Evolutionary conservation across 2,113 vertebrate species (phyloP), one percentile per base, ranked within the genome.

Genomic region (Epinephelus lanceolatus): DNA sequence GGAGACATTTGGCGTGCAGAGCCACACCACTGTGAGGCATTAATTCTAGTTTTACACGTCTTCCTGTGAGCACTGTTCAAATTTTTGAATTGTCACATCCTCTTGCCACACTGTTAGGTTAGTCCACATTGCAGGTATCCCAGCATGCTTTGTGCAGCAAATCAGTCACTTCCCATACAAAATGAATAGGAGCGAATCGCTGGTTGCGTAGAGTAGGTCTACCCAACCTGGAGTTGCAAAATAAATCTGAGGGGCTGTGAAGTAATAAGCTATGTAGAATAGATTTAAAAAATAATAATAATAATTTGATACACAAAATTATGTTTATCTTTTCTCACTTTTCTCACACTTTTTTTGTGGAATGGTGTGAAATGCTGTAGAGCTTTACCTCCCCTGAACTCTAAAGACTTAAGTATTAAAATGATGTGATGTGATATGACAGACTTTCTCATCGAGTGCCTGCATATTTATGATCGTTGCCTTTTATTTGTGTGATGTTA

Each of bases 401-500:
- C n/a, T 11, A 25, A 14, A 55, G 57, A 67, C 14, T 45, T 12
- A 45, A 45, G 42, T 10, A 45, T 45, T 59, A 25, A 25, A 61
- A 17, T 11, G 17, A 55, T 17, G 42, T 23, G 8, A 57, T 17
- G 49, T 72, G 59, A 63, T 57, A 3, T 51, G 68, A 83, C 47
- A 59, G 25, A 61, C 47, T 65, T 67, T 76, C 30, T 80, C 45
- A 17, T 52, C 21, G 14, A 33, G 77, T 76, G 49, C 63, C 10
- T 60, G 59, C 55, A 76, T 73, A 72, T 83, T 85, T 55, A 25
- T 84, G 25, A 71, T 21, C 13, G 40, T 68, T 70, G 30, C 15
- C 33, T 67, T 76, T 85, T 72, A 33, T 59, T 76, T 56, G 21
- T 70, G 52, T 70, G 63, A 51, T 80, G 72, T 65, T 75, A 37